Percentiles rank a stretch among this genome's conserved stretches.
Conservation (phyloP, 1,140 invertebrate genomes). For the Drosophila lini region DNA sequence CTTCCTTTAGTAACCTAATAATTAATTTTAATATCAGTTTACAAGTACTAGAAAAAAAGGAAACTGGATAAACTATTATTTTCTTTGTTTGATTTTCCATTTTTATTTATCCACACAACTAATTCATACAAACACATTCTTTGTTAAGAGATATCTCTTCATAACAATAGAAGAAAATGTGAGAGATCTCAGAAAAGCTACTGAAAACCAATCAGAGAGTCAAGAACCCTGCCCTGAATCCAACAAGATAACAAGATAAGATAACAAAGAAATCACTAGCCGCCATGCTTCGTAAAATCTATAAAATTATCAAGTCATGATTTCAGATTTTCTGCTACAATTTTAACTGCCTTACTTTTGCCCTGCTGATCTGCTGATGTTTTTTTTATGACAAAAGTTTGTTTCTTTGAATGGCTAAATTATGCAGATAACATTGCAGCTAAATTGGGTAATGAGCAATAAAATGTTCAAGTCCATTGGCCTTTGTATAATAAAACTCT, state of each 20-base stretch:
- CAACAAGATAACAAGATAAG: slow-evolving; percentile 29
- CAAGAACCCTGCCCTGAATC: not conserved
- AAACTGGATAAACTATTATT: not conserved
- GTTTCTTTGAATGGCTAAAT: slow-evolving; percentile 43
- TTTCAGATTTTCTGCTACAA: not conserved
- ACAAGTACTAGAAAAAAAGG: not conserved
- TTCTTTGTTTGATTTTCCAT: not conserved
- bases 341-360: slow-evolving; percentile 15
- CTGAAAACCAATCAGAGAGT: slow-evolving; percentile 5
- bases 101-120: not conserved
- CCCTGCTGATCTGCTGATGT: slow-evolving; percentile 1
- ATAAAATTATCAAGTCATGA: slow-evolving; percentile 14
- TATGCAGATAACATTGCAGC: slow-evolving; percentile 57
- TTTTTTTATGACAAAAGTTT: slow-evolving; percentile 59
- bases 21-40: not conserved
- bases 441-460: slow-evolving; percentile 42
- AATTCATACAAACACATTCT: not conserved
- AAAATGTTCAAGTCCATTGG: slow-evolving; percentile 38
- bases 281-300: slow-evolving; percentile 3
- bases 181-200: not conserved
- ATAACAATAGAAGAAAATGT: not conserved
- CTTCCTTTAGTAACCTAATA: not conserved
- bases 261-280: slow-evolving; percentile 12
- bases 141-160: not conserved
- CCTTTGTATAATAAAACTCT: slow-evolving; percentile 66